phyloP scores from a whole-genome alignment of 2,888 invertebrate species.

The Apotomis betuletana region DNA sequence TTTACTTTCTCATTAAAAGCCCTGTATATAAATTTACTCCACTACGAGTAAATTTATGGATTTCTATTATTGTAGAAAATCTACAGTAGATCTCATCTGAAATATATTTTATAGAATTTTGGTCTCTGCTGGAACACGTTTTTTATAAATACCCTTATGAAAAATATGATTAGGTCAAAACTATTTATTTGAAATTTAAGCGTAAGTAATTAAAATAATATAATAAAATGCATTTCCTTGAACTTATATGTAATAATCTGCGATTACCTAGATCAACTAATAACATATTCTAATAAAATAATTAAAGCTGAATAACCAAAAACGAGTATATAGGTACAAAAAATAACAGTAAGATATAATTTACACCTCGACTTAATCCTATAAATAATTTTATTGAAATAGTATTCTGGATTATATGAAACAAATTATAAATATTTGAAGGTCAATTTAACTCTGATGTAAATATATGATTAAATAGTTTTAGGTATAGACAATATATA shows the following conservation, averaged over 20 bases:
- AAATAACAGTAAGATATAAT: constrained; percentile 43
- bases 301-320: constrained; percentile 59
- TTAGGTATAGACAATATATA: constrained; percentile 44
- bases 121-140: constrained; percentile 60
- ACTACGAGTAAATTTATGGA: constrained; percentile 27
- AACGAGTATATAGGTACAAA: constrained; percentile 42
- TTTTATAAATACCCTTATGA: constrained; percentile 39
- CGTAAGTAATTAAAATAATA: constrained; percentile 7
- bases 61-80: constrained; percentile 51
- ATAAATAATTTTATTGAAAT: constrained; percentile 14
- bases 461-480: constrained; percentile 40
- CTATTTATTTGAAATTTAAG: constrained; percentile 12
- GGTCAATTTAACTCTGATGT: constrained; percentile 30
- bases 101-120: constrained; percentile 49
- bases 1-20: constrained; percentile 10
- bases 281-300: constrained; percentile 32
- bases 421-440: constrained; percentile 32
- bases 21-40: constrained; percentile 27
- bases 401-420: constrained; percentile 20
- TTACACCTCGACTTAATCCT: constrained; percentile 26
- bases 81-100: constrained; percentile 59
- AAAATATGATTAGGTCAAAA: constrained; percentile 31
- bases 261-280: constrained; percentile 17
- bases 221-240: constrained; percentile 1
- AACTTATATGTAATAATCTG: constrained; percentile 10